phyloP scores from a whole-genome alignment of 2,888 invertebrate genomes.

The Eilema depressum region DNA sequence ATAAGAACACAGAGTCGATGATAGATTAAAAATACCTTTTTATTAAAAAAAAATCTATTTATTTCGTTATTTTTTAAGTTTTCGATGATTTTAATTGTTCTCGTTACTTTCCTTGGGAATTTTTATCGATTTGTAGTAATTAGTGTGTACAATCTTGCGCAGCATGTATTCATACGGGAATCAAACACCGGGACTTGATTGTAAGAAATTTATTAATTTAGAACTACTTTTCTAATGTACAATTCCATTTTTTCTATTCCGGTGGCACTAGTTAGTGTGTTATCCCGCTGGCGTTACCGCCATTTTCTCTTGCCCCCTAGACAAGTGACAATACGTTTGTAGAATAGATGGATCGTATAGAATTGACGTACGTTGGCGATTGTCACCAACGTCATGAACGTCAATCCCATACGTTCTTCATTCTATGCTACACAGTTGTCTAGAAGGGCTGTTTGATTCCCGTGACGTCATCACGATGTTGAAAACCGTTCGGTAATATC shows the following conservation, averaged over 20 bases:
- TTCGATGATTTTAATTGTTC: slow-evolving; percentile 85
- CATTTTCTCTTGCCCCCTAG: no score
- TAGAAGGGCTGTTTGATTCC: slow-evolving; percentile 16
- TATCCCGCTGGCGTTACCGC: slow-evolving; percentile 48
- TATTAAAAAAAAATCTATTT: slow-evolving; percentile 75
- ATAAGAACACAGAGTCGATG: slow-evolving; percentile 60
- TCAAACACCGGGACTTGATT: slow-evolving; percentile 50
- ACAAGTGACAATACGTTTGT: no score
- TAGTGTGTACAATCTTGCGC: slow-evolving; percentile 72
- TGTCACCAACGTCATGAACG: no score
- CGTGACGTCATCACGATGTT: slow-evolving; percentile 52
- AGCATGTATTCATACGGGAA: slow-evolving; percentile 63
- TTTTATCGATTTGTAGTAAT: slow-evolving; percentile 80
- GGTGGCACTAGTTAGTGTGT: slow-evolving; percentile 50
- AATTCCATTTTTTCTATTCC: slow-evolving; percentile 79
- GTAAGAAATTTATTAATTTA: slow-evolving; percentile 42
- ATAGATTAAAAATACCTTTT: slow-evolving; percentile 58
- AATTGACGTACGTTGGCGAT: no score
- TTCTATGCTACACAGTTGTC: no score
- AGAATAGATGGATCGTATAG: no score
- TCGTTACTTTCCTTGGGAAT: slow-evolving; percentile 85
- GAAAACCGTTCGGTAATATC: slow-evolving; percentile 46
- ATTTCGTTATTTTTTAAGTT: slow-evolving; percentile 86
- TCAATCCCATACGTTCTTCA: no score
- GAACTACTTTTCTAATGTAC: slow-evolving; percentile 76